phyloP scores from a whole-genome alignment of 2,797 vertebrate species.

The Lepidocolaptes lacrymiger region DNA sequence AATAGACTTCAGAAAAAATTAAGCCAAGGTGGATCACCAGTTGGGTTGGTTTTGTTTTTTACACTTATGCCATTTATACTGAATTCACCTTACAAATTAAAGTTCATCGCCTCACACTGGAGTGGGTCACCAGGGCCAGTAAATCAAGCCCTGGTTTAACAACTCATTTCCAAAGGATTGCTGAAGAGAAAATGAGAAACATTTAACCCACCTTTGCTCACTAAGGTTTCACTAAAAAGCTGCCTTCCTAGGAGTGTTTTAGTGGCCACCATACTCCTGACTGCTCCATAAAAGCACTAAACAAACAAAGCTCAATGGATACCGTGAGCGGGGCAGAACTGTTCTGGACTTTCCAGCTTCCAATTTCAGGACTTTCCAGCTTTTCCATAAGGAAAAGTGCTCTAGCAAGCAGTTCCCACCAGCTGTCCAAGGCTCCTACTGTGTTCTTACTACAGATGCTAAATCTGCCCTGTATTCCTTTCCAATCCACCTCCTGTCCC shows the following conservation, averaged over 20 bases:
- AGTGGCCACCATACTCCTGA: neutral
- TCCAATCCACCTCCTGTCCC: neutral
- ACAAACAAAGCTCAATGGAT: neutral
- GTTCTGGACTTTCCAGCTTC: neutral
- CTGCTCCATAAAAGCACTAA: neutral
- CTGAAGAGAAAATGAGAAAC: neutral
- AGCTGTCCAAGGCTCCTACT: neutral
- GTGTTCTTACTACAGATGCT: neutral
- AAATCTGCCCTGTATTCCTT: neutral
- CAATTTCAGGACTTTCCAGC: neutral
- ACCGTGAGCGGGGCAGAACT: neutral
- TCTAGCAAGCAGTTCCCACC: neutral
- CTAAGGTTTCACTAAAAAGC: neutral
- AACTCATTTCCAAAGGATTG: neutral
- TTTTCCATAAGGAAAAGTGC: neutral
- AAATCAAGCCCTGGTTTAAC: slow-evolving; percentile 3
- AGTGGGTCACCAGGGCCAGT: neutral
- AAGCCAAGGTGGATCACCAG: neutral
- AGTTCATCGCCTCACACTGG: neutral
- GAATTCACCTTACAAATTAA: neutral
- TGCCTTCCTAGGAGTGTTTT: neutral
- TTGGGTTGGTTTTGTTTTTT: neutral
- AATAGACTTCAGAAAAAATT: neutral
- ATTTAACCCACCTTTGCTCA: neutral
- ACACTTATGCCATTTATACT: neutral